These are phyloP conservation scores for Conopomorpha cramerella DNA, from an alignment of 1,140 invertebrate species.

Conservation along the genomic window DNA sequence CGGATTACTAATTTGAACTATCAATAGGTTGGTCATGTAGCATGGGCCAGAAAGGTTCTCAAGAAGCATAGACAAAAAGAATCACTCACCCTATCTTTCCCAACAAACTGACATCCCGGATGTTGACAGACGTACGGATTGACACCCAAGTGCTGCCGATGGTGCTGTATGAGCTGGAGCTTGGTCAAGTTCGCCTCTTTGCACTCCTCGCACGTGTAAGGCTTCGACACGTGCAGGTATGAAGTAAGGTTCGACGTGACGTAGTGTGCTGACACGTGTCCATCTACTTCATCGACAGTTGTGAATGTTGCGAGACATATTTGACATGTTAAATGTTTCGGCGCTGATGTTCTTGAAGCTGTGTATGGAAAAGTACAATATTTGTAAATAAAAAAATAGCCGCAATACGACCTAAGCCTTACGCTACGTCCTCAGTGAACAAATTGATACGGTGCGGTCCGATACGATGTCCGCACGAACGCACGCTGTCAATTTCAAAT, in stretches of 20 bases:
- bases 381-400: too few relatives aligned
- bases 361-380: too few relatives aligned
- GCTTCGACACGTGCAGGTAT: slow-evolving; percentile 7
- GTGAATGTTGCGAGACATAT: slow-evolving; percentile 8
- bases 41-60: too few relatives aligned
- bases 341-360: neutral
- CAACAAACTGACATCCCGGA: slow-evolving; percentile 9
- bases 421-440: too few relatives aligned
- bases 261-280: slow-evolving; percentile 9
- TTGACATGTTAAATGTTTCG: slow-evolving; percentile 7
- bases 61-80: too few relatives aligned
- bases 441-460: too few relatives aligned
- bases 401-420: too few relatives aligned
- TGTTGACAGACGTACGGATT: slow-evolving; percentile 13
- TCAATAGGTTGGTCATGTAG: too few relatives aligned
- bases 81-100: slow-evolving; percentile 9
- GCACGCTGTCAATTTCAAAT: too few relatives aligned
- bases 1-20: too few relatives aligned
- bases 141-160: slow-evolving; percentile 40
- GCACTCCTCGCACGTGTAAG: slow-evolving; percentile 54
- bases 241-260: slow-evolving; percentile 4
- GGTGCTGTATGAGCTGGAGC: slow-evolving; percentile 51
- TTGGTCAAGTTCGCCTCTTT: slow-evolving; percentile 54
- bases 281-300: slow-evolving; percentile 2
- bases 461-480: too few relatives aligned